Evolutionary conservation across 2,888 invertebrate species (phyloP).

Genomic region (Zaprionus obscuricornis): DNA sequence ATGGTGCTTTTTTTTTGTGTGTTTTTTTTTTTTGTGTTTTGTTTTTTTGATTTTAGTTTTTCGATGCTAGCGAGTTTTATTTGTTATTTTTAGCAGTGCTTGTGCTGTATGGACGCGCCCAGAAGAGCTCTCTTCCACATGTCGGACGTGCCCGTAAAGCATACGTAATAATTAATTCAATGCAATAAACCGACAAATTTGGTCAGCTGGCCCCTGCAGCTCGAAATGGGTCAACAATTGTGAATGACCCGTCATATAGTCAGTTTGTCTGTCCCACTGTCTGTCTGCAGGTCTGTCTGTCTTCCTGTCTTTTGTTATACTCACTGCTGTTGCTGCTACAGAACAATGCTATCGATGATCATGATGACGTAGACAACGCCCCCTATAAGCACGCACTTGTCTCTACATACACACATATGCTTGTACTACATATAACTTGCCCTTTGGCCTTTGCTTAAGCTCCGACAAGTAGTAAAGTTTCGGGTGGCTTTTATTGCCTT

Average conservation of each 20-base stretch:
- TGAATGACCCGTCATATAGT: conserved; percentile 44
- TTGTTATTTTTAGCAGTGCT: conserved; percentile 49
- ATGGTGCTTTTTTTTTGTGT: conserved; percentile 31
- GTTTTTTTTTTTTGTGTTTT: conserved; percentile 10
- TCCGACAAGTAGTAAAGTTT: conserved; percentile 44
- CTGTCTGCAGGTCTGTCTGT: too few relatives aligned
- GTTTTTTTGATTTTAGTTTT: too few relatives aligned
- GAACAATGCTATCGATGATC: conserved; percentile 21
- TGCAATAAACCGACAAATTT: conserved; percentile 64
- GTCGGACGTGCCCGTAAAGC: conserved; percentile 45
- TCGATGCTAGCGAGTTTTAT: conserved; percentile 24
- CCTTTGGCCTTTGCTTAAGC: conserved; percentile 54
- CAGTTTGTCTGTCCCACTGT: too few relatives aligned
- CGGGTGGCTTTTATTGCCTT: conserved; percentile 54
- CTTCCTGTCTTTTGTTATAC: conserved; percentile 71
- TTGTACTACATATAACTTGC: conserved; percentile 31
- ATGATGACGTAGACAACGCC: conserved; percentile 22
- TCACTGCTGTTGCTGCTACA: conserved; percentile 3
- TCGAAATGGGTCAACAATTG: conserved; percentile 74
- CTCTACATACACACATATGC: conserved; percentile 3
- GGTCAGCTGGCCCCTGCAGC: conserved; percentile 28
- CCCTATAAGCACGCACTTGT: conserved; percentile 6
- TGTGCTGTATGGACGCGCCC: conserved; percentile 35
- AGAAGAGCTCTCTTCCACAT: conserved; percentile 40
- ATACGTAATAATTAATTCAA: conserved; percentile 73